phyloP scores from a whole-genome alignment of 2,888 invertebrate genomes.

The Microctonus hyperodae region DNA sequence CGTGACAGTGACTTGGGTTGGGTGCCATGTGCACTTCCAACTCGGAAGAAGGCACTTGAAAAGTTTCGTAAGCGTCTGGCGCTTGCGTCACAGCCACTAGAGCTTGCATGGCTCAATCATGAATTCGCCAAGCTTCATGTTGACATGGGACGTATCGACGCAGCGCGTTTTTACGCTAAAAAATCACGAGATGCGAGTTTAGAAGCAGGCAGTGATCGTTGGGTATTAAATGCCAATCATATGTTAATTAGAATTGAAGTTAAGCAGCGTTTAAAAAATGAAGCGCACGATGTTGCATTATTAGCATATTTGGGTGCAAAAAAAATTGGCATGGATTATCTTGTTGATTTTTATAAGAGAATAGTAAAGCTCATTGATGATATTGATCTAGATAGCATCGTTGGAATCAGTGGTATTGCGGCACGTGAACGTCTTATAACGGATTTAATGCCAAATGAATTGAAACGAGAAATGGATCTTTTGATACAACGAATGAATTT shows the following conservation, averaged over 20 bases:
- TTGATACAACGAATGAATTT: slow-evolving; percentile 64
- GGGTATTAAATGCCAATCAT: slow-evolving; percentile 63
- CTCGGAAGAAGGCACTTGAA: slow-evolving; percentile 37
- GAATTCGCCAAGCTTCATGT: slow-evolving; percentile 62
- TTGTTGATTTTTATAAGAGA: slow-evolving; percentile 56
- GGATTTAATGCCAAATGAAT: slow-evolving; percentile 58
- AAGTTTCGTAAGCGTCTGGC: slow-evolving; percentile 48
- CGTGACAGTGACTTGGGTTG: slow-evolving; percentile 53
- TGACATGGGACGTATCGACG: slow-evolving; percentile 61
- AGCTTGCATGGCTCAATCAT: slow-evolving; percentile 64
- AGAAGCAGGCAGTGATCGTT: slow-evolving; percentile 54
- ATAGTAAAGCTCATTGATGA: slow-evolving; percentile 58
- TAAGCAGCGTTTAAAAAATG: slow-evolving; percentile 63
- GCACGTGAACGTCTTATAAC: slow-evolving; percentile 63
- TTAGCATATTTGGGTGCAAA: slow-evolving; percentile 52
- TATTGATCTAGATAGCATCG: slow-evolving; percentile 59
- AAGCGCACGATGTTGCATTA: slow-evolving; percentile 60
- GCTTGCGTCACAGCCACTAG: slow-evolving; percentile 55
- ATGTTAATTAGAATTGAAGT: slow-evolving; percentile 63
- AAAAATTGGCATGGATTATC: slow-evolving; percentile 53
- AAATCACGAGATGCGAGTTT: slow-evolving; percentile 55
- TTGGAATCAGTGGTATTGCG: slow-evolving; percentile 57
- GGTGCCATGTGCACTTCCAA: slow-evolving; percentile 36
- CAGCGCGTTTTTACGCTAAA: slow-evolving; percentile 59
- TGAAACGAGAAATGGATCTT: slow-evolving; percentile 62